These are phyloP conservation scores for Sturmia bella DNA, from an alignment of 2,888 invertebrate species.

Conservation along the genomic window DNA sequence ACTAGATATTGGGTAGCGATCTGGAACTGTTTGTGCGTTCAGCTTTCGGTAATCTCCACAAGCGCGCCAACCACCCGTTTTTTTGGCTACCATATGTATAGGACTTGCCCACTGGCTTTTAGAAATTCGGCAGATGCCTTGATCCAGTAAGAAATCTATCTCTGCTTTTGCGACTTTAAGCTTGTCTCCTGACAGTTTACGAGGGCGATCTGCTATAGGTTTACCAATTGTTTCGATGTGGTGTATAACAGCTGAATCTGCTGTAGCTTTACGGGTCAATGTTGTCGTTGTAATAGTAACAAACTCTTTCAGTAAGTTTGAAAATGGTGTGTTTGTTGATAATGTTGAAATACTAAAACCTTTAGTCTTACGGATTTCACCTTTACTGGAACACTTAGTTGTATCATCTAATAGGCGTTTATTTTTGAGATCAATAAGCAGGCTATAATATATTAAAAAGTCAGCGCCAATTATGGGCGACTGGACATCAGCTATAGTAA, in stretches of 20 bases:
- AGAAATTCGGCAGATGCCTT: too few relatives aligned
- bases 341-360: constrained; percentile 45
- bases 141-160: too few relatives aligned
- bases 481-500: constrained; percentile 68
- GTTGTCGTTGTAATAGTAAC: constrained; percentile 42
- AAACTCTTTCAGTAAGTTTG: constrained; percentile 45
- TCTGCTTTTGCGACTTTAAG: constrained; percentile 33
- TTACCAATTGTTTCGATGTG: constrained; percentile 45
- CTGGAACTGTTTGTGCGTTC: constrained; percentile 30
- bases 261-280: constrained; percentile 1
- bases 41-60: constrained; percentile 39
- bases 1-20: constrained; percentile 24
- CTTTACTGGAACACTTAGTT: constrained; percentile 32
- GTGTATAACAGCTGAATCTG: constrained; percentile 14
- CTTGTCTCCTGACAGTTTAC: constrained; percentile 47
- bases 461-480: constrained; percentile 69
- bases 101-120: too few relatives aligned
- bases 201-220: constrained; percentile 43
- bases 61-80: constrained; percentile 37
- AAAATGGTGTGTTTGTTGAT: constrained; percentile 7
- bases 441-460: constrained; percentile 54
- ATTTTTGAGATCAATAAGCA: constrained; percentile 62
- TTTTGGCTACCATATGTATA: constrained; percentile 47
- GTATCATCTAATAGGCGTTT: constrained; percentile 46
- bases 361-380: constrained; percentile 23